Evolutionary conservation across 2,888 invertebrate genomes (phyloP), one percentile per base, ranked within the genome.

Genomic region (Empis stercorea): DNA sequence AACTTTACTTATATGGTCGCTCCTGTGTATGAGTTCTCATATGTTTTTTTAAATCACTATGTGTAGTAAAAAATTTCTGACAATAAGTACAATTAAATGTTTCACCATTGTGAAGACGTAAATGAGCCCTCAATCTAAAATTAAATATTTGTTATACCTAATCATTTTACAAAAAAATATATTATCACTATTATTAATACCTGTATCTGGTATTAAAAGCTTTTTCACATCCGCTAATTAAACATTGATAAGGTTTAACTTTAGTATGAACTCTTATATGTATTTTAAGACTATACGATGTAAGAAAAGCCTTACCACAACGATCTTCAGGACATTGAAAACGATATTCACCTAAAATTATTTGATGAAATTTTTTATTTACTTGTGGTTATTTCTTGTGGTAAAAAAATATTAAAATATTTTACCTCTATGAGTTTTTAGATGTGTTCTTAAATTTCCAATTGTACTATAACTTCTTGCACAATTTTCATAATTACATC

Each of bases 151-250:
- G 3, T 13, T 10, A 13, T 32, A n/a, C n/a, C n/a, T n/a, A n/a
- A n/a, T n/a, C n/a, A n/a, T n/a, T n/a, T n/a, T n/a, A n/a, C n/a
- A n/a, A n/a, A n/a, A n/a, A n/a, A n/a, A n/a, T n/a, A n/a, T n/a
- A n/a, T n/a, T n/a, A n/a, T n/a, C n/a, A n/a, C n/a, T n/a, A n/a
- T n/a, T n/a, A n/a, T n/a, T n/a, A n/a, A 63, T 58, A 83, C 80
- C 89, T 84, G 73, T 95, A 95, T 46, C 93, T 75, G 47, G 94
- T 95, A 66, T 92, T 94, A 72, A 94, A 95, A 41, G 92, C 88
- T 71, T 93, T 93, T 59, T 83, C 83, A 72, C 94, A 95, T 49
- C 82, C 85, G 48, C 74, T 75, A 49, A 83, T 80, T 54, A 78
- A 79, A 70, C 95, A 95, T 59, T 83, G 81, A 64, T 92, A 95